A percentile compares a stretch with the other conserved stretches of the same genome.
Evolutionary conservation across 1,140 invertebrate species (phyloP).

Genomic region (Sipha flava): DNA sequence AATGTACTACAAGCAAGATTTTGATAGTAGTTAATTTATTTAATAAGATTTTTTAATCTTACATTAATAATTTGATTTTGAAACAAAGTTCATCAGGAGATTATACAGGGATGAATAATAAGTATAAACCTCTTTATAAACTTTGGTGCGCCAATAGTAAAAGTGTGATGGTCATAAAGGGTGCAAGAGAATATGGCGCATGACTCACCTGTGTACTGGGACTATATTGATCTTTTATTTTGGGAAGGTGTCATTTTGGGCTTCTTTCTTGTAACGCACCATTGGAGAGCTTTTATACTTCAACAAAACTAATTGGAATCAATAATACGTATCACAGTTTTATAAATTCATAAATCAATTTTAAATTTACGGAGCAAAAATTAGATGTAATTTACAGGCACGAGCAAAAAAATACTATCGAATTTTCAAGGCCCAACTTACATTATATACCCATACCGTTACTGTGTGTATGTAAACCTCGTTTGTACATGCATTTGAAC

Average conservation of each 20-base stretch:
- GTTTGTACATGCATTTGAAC: background rate
- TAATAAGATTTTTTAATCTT: too few species aligned
- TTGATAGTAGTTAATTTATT: too few species aligned
- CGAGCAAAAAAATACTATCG: background rate
- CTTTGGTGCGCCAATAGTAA: background rate
- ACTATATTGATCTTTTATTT: conserved; percentile 22
- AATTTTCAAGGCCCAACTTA: conserved; percentile 22
- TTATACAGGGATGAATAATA: too few species aligned
- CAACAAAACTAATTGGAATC: too few species aligned
- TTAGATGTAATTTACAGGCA: background rate
- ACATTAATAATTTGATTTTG: too few species aligned
- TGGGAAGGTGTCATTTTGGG: background rate
- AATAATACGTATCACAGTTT: background rate
- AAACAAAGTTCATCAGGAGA: too few species aligned
- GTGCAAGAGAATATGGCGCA: background rate
- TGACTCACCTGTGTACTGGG: conserved; percentile 19
- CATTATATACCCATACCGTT: background rate
- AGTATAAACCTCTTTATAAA: too few species aligned
- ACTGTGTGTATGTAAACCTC: background rate
- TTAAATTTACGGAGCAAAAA: background rate
- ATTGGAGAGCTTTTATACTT: background rate
- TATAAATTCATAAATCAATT: background rate
- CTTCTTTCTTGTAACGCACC: background rate
- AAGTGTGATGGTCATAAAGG: background rate
- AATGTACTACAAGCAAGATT: too few species aligned